A percentile compares a stretch with the other conserved stretches of the same genome.
Conservation (phyloP, 2,113 vertebrate genomes). For the Anoplopoma fimbria region DNA sequence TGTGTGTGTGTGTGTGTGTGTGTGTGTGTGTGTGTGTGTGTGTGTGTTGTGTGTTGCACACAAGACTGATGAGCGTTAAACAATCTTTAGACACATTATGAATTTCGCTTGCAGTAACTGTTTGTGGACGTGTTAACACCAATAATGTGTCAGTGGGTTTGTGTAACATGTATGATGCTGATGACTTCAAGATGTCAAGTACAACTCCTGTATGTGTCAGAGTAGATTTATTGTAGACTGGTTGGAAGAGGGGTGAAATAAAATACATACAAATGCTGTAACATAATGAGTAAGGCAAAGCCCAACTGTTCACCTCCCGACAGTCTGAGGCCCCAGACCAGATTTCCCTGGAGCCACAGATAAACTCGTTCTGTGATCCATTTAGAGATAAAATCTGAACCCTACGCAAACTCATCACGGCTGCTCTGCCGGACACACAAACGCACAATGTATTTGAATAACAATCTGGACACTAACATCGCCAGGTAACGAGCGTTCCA, state of each 20-base stretch:
- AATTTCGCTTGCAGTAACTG: background rate
- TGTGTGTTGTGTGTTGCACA: background rate
- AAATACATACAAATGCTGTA: background rate
- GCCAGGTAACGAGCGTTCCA: background rate
- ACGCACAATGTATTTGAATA: background rate
- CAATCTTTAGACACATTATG: background rate
- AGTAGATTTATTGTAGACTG: background rate
- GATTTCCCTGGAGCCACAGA: constrained; percentile 16
- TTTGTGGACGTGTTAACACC: background rate
- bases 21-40: background rate
- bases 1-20: background rate
- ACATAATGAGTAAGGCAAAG: background rate
- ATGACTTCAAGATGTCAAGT: background rate
- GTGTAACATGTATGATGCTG: background rate
- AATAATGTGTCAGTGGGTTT: background rate
- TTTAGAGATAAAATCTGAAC: constrained; percentile 8
- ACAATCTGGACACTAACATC: background rate
- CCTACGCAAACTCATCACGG: background rate
- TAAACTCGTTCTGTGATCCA: constrained; percentile 16
- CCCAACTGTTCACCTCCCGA: background rate
- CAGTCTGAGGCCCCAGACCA: background rate
- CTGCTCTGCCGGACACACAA: background rate
- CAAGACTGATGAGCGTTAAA: background rate
- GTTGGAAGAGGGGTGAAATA: background rate
- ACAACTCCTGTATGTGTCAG: background rate